Base-by-base conservation (phyloP, 2,797 vertebrate genomes). In the Bufotes viridis region DNA sequence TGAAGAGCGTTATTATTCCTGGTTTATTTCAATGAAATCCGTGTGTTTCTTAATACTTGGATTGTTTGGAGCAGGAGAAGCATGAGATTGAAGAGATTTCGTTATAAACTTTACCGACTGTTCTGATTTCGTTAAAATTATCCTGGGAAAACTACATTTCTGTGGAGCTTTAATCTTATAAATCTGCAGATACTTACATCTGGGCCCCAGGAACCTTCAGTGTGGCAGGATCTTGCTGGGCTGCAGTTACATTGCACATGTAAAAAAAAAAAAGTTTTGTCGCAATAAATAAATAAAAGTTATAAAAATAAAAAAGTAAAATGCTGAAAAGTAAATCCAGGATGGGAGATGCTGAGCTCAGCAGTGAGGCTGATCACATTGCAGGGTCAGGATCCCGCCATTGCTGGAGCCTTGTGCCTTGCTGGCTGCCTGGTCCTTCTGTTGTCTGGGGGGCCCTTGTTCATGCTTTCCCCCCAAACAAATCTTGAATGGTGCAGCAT, bases 281-380 rank as follows among this genome's bases (percentile, higher is more conserved):
- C 1, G 42, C 20, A 22, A 51, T 51, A 53, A 51, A 75, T 70
- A 51, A 75, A 17, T 34, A 42, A 75, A 49, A 75, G 20, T 22
- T n/a, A 51, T 75, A 13, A 51, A 12, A 20, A 49, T 11, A 13
- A 13, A 11, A 67, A 4, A 34, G 29, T 51, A n/a, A 75, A 53
- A 42, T 42, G 20, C n/a, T 42, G 22, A 55, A 78, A 24, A 78
- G 75, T 78, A 78, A 78, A 78, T 78, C 75, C 75, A 78, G 14
- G 20, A 24, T 53, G 49, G 74, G 49, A 13, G 72, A 51, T 51
- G 18, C 7, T 22, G 72, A 51, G 74, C 53, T 51, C 17, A n/a
- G 42, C 10, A 53, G 51, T 24, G 75, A 78, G 51, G 49, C 2
- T 24, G 51, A 20, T 55, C 49, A 78, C 49, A 78, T 53, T 55